Evolutionary conservation across 2,113 vertebrate species (phyloP).

Genomic region (Mus spicilegus): DNA sequence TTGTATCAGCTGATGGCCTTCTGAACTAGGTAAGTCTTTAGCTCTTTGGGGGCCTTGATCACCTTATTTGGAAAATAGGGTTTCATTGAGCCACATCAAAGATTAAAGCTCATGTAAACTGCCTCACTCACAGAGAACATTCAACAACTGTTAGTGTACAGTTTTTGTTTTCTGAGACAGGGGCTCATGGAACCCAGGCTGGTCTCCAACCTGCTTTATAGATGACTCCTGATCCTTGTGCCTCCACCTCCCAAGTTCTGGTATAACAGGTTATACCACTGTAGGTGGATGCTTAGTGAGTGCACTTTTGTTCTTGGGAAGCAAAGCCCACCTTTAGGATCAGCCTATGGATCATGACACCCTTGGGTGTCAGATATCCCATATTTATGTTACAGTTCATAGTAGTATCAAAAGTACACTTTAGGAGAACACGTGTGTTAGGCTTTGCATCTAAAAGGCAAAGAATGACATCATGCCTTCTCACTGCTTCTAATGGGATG

Average conservation of each 20-base stretch:
- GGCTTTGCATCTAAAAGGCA: background rate
- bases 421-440: background rate
- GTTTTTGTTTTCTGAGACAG: background rate
- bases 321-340: background rate
- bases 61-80: conserved; percentile 35
- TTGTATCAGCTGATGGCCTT: background rate
- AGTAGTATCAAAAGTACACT: background rate
- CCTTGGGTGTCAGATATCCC: background rate
- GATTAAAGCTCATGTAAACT: background rate
- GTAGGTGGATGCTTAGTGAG: background rate
- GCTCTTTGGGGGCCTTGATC: background rate
- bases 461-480: background rate
- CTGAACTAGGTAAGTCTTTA: conserved; percentile 12
- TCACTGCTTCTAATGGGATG: background rate
- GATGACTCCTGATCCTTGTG: background rate
- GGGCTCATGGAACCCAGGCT: background rate
- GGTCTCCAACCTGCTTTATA: background rate
- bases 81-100: conserved; percentile 12
- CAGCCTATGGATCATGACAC: background rate
- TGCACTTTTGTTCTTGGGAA: background rate
- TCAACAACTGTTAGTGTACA: background rate
- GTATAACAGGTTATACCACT: background rate
- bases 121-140: background rate
- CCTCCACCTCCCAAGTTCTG: background rate
- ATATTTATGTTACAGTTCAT: background rate